Conservation (phyloP, 2,797 vertebrate genomes). For the Hyperoplus lanceolatus region DNA sequence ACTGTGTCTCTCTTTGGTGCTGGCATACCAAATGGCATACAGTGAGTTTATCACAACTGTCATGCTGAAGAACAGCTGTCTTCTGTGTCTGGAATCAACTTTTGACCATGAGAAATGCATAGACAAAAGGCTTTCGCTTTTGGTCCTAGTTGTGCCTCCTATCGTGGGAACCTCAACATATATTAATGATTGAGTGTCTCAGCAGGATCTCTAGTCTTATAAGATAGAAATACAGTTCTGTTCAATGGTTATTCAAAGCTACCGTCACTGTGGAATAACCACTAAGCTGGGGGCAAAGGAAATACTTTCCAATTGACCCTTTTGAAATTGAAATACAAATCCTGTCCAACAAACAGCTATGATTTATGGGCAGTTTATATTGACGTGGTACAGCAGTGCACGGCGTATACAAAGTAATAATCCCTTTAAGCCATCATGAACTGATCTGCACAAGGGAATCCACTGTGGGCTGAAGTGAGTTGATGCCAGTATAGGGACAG, state of each 20-base stretch:
- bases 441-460: slow-evolving; percentile 39
- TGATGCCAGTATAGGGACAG: slow-evolving; percentile 48
- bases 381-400: slow-evolving; percentile 20
- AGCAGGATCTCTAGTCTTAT: background rate
- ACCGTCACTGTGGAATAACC: background rate
- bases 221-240: background rate
- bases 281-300: background rate
- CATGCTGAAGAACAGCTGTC: background rate
- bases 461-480: slow-evolving; percentile 32
- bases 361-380: slow-evolving; percentile 2
- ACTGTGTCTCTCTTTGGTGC: background rate
- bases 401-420: slow-evolving; percentile 22
- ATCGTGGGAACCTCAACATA: background rate
- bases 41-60: background rate
- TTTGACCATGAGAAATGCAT: background rate
- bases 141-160: background rate
- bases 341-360: background rate
- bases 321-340: background rate
- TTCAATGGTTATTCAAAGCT: background rate
- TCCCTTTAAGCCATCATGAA: slow-evolving; percentile 47
- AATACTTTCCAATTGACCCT: slow-evolving; percentile 2
- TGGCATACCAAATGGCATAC: background rate
- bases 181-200: background rate
- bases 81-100: background rate
- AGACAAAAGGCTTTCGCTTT: background rate